Base-by-base conservation (phyloP, 2,797 vertebrate species). In the Sebastes itinus region DNA sequence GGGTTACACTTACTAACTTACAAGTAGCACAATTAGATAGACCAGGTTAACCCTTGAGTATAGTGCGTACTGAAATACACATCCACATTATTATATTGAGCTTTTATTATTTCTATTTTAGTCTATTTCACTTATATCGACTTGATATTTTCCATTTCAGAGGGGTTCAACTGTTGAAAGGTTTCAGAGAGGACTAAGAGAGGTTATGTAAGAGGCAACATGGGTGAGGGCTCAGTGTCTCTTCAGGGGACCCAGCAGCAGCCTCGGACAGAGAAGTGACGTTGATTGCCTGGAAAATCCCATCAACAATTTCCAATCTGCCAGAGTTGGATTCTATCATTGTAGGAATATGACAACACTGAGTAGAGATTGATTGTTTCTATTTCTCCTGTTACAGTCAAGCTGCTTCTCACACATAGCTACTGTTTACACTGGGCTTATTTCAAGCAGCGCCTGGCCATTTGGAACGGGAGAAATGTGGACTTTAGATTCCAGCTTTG, bases 251-350 rank as follows among this genome's bases (percentile, higher is more conserved):
- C 55, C 42, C 67, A 33, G 49, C 23, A 74, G 76, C 30, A 68
- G 23, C 60, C 22, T 54, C 13, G 5, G n/a, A 68, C 61, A 70
- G 20, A 73, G 5, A 23, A 25, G 20, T 49, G 49, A 64, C 0
- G 1, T 2, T 64, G 75, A 84, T 81, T 77, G 38, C 52, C 63
- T 33, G 23, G 60, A 80, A 76, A 76, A 87, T 87, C 78, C 72
- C 42, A 86, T 89, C 80, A 84, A 69, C 59, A 32, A 6, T 58
- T 71, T 83, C 63, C 55, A 49, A 61, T 84, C 73, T 82, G 25
- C 7, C 72, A 25, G 62, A 18, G n/a, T 3, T 71, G 56, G 75
- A 84, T 60, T 56, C 7, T 58, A 27, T 88, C 65, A 82, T 14
- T 35, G 70, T 13, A 66, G 20, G n/a, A 71, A 22, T 62, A 64